Evolutionary conservation across 2,888 invertebrate genomes (phyloP).

Genomic region (Hirudinaria manillensis): DNA sequence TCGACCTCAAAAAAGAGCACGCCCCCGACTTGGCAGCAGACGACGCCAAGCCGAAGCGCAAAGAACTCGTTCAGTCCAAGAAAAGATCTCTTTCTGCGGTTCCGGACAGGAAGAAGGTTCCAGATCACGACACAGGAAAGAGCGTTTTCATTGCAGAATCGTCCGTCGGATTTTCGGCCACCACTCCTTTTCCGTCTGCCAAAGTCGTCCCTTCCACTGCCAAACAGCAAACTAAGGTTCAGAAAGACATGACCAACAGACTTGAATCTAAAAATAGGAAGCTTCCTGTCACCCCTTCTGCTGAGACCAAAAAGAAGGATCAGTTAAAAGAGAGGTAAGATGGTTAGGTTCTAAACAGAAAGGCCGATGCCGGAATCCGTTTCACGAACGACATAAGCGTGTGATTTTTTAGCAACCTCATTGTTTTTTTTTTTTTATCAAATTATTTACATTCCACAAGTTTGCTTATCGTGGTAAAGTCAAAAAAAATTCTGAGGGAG

Average conservation of each 20-base stretch:
- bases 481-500: no score
- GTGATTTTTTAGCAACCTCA: no score
- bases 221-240: constrained; percentile 18
- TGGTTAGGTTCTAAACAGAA: neutral
- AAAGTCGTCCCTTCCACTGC: neutral
- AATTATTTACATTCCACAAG: constrained; percentile 4
- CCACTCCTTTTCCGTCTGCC: neutral
- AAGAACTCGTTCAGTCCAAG: constrained; percentile 4
- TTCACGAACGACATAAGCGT: no score
- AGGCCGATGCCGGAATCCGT: neutral
- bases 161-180: neutral
- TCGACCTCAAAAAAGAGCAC: neutral
- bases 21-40: neutral
- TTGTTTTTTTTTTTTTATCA: neutral
- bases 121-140: constrained; percentile 11
- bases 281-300: neutral
- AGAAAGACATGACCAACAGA: constrained; percentile 1
- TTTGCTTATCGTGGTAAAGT: no score
- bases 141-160: constrained; percentile 21
- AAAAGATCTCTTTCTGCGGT: constrained; percentile 20
- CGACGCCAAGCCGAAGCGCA: constrained; percentile 3
- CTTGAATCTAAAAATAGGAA: constrained; percentile 16
- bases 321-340: constrained; percentile 10
- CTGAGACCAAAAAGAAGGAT: neutral
- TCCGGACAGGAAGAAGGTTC: constrained; percentile 15